A percentile compares a stretch with the other conserved stretches of the same genome.
These are phyloP conservation scores for Lichenostomus cassidix DNA, from an alignment of 2,113 vertebrate species.

Conservation along the genomic window DNA sequence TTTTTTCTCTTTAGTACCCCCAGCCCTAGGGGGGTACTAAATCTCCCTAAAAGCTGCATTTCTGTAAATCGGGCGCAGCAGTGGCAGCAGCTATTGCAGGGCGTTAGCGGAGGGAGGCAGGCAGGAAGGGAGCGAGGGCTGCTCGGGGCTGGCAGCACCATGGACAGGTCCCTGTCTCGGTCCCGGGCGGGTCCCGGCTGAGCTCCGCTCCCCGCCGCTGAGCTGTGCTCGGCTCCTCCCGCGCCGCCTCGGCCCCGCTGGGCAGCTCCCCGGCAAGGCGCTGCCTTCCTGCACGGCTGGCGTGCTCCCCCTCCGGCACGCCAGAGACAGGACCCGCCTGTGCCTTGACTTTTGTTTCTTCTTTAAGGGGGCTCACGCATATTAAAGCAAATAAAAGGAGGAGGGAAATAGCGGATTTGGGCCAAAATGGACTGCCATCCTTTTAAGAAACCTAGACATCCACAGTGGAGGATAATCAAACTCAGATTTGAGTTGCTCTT, in stretches of 20 bases:
- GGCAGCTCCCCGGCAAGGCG: neutral
- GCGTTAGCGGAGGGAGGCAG: neutral
- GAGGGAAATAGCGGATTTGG: accelerated
- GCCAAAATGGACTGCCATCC: neutral
- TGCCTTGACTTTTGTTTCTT: neutral
- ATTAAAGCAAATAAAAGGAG: neutral
- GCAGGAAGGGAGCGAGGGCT: accelerated
- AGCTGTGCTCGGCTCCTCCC: neutral
- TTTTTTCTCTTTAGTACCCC: neutral
- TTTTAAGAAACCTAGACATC: neutral
- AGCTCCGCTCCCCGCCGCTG: neutral
- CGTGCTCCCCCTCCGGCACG: neutral
- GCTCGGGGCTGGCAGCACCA: neutral
- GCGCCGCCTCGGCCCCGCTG: neutral
- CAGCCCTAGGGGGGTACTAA: neutral
- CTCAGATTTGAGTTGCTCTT: neutral
- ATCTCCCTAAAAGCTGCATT: neutral
- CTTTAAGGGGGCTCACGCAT: accelerated
- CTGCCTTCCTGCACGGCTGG: neutral
- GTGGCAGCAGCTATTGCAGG: neutral
- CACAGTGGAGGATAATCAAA: neutral
- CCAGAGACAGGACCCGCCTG: no score
- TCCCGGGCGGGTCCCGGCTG: neutral
- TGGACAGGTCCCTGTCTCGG: neutral
- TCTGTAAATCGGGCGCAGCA: neutral